These are phyloP conservation scores for Pogonocichla stellata DNA, from an alignment of 2,113 vertebrate genomes.

Conservation along the genomic window DNA sequence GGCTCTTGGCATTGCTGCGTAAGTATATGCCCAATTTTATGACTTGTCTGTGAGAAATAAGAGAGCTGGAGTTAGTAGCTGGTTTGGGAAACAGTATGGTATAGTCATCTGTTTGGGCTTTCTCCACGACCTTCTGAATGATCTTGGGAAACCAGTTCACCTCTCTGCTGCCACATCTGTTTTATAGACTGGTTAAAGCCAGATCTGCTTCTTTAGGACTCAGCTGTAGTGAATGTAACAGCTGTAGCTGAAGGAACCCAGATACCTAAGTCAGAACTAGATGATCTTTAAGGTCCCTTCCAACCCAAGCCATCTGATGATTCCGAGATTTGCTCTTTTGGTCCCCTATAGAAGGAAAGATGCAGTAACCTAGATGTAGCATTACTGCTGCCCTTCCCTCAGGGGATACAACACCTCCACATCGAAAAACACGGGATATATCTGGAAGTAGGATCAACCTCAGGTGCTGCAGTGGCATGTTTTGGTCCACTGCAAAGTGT, in stretches of 20 bases:
- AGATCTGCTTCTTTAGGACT: background rate
- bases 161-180: background rate
- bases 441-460: background rate
- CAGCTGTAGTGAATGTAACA: background rate
- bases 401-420: background rate
- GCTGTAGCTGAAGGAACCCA: background rate
- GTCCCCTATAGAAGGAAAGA: background rate
- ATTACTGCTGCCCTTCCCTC: background rate
- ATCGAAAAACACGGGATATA: rapidly evolving
- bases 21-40: background rate
- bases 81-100: background rate
- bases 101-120: background rate
- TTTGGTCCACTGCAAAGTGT: background rate
- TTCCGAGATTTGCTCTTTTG: background rate
- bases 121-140: background rate
- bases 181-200: background rate
- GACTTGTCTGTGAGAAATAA: background rate
- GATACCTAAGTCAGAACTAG: background rate
- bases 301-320: background rate
- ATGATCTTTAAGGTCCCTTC: background rate
- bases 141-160: background rate
- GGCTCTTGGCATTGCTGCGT: background rate
- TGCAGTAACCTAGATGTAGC: background rate
- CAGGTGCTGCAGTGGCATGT: background rate
- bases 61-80: background rate